These are phyloP conservation scores for Apocheima hispidaria DNA, from an alignment of 2,888 invertebrate species.

Conservation along the genomic window DNA sequence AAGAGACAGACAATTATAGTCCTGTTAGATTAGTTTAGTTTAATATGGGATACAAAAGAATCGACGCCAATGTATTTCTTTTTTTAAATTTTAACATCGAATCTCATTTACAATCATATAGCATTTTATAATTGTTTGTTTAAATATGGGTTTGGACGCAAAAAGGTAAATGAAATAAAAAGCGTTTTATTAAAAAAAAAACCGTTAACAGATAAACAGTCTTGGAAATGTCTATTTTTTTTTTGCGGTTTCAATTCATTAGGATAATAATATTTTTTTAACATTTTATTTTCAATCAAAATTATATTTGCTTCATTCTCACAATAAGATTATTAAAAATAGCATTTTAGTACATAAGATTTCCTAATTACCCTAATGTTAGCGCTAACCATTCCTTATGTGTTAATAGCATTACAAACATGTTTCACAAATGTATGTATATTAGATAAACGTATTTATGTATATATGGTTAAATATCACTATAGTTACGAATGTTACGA, in stretches of 20 bases:
- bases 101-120: constrained; percentile 47
- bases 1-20: no score
- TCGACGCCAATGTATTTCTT: neutral
- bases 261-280: no score
- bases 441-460: constrained; percentile 36
- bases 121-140: neutral
- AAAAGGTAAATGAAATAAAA: neutral
- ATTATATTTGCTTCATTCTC: neutral
- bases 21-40: no score
- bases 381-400: constrained; percentile 59
- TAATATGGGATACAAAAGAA: no score
- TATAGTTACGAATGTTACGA: constrained; percentile 34
- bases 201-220: no score
- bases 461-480: constrained; percentile 39
- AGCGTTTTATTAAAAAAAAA: no score
- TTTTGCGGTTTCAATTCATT: no score
- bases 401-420: constrained; percentile 30
- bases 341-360: constrained; percentile 27
- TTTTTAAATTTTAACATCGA: constrained; percentile 46
- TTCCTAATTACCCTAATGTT: constrained; percentile 32
- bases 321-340: neutral
- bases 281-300: neutral
- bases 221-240: neutral
- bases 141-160: neutral
- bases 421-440: constrained; percentile 38